Base-by-base conservation (phyloP, 2,113 vertebrate species). In the Marmota flaviventris region DNA sequence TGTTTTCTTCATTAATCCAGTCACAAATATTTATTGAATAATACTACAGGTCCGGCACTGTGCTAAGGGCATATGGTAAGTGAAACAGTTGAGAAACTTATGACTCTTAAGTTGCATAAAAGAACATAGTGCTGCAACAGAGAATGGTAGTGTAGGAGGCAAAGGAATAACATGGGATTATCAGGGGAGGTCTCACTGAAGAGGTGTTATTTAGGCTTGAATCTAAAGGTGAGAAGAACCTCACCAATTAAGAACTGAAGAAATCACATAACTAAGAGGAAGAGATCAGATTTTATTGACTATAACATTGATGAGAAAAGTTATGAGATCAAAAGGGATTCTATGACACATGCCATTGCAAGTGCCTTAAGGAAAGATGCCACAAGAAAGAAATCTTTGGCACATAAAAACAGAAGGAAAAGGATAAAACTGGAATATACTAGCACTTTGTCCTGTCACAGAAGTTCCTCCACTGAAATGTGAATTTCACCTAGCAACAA, bases 401-500 rank as follows among this genome's bases (percentile, higher is more conserved):
- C 14, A 85, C 25, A 91, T 95, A 73, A 91, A 93, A 88, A 61
- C 45, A 69, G 51, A 91, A 79, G 32, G 9, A 97, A 94, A 89
- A 39, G 7, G 24, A 27, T 79, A 83, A 2, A 65, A 83, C 3
- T 65, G 42, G 5, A 87, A 88, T 81, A 39, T 25, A 78, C 0
- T 14, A 48, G 37, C 42, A 86, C n/a, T 61, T 77, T 73, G 61
- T 89, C 69, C 42, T 82, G 17, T 83, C 22, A 2, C 37, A 90
- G 24, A 63, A 89, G 11, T 72, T 25, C 53, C 34, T 89, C 29
- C 51, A 69, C 63, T 77, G 16, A 81, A 77, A 85, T n/a, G 8
- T 89, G 32, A 39, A 89, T 51, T 70, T 20, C 14, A 77, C 42
- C 53, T 81, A 72, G 78, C 42, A 95, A 70, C 48, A 53, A 65